These are phyloP conservation scores for Varanus komodoensis DNA, from an alignment of 2,113 vertebrate species.

Conservation along the genomic window DNA sequence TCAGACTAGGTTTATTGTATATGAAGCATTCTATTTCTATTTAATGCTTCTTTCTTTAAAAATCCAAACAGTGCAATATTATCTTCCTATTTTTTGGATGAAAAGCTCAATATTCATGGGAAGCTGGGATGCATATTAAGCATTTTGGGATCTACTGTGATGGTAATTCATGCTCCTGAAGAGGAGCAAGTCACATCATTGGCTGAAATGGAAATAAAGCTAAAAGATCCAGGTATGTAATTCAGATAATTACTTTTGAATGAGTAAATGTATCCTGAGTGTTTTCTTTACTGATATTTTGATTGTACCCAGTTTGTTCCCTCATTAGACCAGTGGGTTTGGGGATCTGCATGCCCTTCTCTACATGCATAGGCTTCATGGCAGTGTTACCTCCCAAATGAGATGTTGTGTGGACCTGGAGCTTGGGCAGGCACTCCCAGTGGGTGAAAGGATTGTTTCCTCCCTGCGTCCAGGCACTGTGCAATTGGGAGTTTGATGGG, in stretches of 20 bases:
- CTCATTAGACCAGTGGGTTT: background rate
- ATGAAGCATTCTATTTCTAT: background rate
- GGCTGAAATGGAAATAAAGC: constrained; percentile 82
- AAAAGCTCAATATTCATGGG: constrained; percentile 84
- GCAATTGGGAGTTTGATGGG: background rate
- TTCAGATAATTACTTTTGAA: background rate
- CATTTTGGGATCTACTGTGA: constrained; percentile 82
- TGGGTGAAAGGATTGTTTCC: background rate
- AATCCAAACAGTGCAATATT: constrained; percentile 76
- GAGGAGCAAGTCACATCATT: constrained; percentile 83
- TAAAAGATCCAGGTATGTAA: constrained; percentile 84
- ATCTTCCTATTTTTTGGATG: constrained; percentile 84
- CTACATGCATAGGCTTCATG: background rate
- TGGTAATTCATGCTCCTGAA: constrained; percentile 83
- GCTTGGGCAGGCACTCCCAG: background rate
- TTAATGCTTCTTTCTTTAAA: constrained; percentile 25
- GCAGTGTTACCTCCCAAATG: background rate
- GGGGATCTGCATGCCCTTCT: background rate
- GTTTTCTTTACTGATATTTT: background rate
- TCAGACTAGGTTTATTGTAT: background rate
- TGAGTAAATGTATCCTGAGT: background rate
- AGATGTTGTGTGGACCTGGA: background rate
- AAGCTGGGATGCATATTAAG: constrained; percentile 84
- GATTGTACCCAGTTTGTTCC: background rate
- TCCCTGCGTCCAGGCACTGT: background rate